Conservation (phyloP, 2,888 invertebrate genomes). For the Tuberolachnus salignus region DNA sequence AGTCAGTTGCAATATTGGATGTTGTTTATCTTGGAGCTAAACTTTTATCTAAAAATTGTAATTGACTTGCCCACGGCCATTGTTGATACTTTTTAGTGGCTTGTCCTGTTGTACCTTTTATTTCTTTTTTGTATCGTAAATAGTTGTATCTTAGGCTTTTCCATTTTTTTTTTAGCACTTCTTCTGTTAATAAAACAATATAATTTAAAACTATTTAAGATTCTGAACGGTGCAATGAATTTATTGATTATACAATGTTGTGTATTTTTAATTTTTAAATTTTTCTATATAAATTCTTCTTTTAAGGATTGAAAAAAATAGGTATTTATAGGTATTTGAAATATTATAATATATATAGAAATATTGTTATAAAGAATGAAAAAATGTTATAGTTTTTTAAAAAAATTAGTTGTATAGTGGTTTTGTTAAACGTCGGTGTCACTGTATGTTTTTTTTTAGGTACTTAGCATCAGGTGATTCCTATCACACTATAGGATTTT, state of each 20-base stretch:
- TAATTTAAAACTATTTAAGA: conserved; percentile 22
- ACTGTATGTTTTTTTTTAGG: conserved; percentile 16
- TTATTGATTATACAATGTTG: neutral
- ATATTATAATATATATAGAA: no score
- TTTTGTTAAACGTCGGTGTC: no score
- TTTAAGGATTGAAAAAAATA: no score
- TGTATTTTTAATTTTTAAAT: no score
- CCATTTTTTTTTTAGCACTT: conserved; percentile 14
- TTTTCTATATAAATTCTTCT: no score
- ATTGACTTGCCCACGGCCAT: conserved; percentile 27
- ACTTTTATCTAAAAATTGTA: conserved; percentile 34
- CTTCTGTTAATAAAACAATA: conserved; percentile 10
- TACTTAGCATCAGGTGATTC: conserved; percentile 42
- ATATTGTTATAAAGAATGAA: no score
- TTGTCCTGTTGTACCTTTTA: conserved; percentile 30
- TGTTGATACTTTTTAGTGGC: conserved; percentile 23
- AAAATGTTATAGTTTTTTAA: no score
- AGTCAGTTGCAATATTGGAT: conserved; percentile 27
- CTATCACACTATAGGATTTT: conserved; percentile 35
- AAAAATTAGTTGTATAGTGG: no score
- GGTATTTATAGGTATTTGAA: no score
- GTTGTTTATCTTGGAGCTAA: conserved; percentile 31
- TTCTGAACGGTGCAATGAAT: neutral
- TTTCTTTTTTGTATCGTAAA: conserved; percentile 36
- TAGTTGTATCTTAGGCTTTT: conserved; percentile 29